These are phyloP conservation scores for Agrenia bidenticulata DNA, from an alignment of 2,888 invertebrate species.

Conservation along the genomic window DNA sequence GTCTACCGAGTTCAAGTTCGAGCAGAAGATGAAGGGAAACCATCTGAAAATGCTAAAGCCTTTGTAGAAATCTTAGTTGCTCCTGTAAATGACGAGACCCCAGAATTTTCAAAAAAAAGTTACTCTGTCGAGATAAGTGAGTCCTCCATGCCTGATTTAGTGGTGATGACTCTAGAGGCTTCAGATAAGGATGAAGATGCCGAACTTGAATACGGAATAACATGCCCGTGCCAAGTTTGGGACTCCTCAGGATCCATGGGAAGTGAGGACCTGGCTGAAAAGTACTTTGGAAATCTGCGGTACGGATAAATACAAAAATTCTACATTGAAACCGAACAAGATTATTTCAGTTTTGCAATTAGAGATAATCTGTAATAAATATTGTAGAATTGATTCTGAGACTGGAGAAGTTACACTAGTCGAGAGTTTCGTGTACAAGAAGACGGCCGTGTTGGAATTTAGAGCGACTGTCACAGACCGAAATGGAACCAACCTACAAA, in stretches of 20 bases:
- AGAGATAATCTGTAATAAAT: neutral
- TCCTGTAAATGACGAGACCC: conserved; percentile 62
- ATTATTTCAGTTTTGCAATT: conserved; percentile 6
- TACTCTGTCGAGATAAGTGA: conserved; percentile 54
- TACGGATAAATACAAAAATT: conserved; percentile 17
- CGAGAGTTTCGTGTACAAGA: conserved; percentile 69
- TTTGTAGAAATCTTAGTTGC: conserved; percentile 70
- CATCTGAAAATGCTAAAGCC: conserved; percentile 63
- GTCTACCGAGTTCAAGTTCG: conserved; percentile 69
- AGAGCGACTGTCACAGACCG: conserved; percentile 69
- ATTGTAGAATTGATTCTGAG: conserved; percentile 65
- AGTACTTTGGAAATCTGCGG: conserved; percentile 45
- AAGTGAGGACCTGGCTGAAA: conserved; percentile 39
- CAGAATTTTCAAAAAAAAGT: conserved; percentile 54
- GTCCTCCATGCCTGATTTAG: conserved; percentile 57
- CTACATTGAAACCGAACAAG: neutral
- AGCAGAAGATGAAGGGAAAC: conserved; percentile 70
- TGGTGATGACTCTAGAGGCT: conserved; percentile 68
- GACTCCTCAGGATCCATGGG: conserved; percentile 48
- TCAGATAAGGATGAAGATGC: conserved; percentile 74
- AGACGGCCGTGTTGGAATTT: conserved; percentile 72
- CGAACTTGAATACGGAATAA: conserved; percentile 67
- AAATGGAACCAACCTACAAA: conserved; percentile 68
- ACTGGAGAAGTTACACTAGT: conserved; percentile 71
- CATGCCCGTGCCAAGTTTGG: conserved; percentile 51